phyloP scores from a whole-genome alignment of 2,888 invertebrate genomes.

The Eretmocerus hayati region DNA sequence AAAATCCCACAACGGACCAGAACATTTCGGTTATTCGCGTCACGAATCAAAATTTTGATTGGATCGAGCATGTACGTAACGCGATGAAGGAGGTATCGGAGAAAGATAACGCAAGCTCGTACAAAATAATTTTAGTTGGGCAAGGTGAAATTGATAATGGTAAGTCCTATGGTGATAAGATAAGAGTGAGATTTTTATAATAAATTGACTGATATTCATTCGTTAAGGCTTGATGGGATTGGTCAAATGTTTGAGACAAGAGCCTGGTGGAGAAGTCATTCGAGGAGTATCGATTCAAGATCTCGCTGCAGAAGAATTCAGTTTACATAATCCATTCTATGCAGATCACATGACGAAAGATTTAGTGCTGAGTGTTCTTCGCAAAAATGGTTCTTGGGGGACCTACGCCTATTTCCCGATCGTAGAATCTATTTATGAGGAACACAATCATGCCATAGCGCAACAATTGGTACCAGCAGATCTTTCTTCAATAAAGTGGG shows the following conservation, averaged over 20 bases:
- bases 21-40: constrained; percentile 28
- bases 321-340: constrained; percentile 59
- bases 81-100: constrained; percentile 37
- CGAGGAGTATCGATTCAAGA: constrained; percentile 57
- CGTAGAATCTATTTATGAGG: constrained; percentile 47
- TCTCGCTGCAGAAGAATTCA: constrained; percentile 58
- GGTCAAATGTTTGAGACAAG: constrained; percentile 76
- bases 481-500: constrained; percentile 74
- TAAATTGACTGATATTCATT: too few relatives aligned
- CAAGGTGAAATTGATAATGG: constrained; percentile 59
- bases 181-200: too few relatives aligned
- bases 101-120: constrained; percentile 47
- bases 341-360: constrained; percentile 62
- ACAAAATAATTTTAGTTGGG: constrained; percentile 59
- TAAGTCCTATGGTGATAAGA: background rate
- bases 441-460: constrained; percentile 64
- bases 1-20: constrained; percentile 30
- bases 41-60: constrained; percentile 38
- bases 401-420: constrained; percentile 77
- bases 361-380: constrained; percentile 69
- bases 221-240: constrained; percentile 75
- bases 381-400: constrained; percentile 59
- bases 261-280: constrained; percentile 59
- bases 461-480: constrained; percentile 78
- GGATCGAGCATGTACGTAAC: constrained; percentile 41